Evolutionary conservation across 2,113 vertebrate genomes (phyloP).

Genomic region (Scolopax mira): DNA sequence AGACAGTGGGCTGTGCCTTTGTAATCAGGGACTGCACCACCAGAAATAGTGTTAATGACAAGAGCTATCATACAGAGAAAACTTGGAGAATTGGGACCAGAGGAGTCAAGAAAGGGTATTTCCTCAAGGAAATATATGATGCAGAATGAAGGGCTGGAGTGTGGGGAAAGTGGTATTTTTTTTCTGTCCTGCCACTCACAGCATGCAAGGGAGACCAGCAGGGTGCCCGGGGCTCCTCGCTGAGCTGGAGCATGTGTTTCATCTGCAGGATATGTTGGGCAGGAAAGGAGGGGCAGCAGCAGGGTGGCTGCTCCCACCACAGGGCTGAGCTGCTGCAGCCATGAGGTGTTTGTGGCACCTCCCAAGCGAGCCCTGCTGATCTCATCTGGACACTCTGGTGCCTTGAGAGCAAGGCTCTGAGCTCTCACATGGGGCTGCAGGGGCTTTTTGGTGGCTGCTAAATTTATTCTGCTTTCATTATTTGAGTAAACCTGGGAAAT

Average conservation of each 20-base stretch:
- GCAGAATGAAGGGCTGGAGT: neutral
- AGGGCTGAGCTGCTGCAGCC: neutral
- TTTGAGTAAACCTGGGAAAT: slow-evolving; percentile 74
- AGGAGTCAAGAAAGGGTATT: neutral
- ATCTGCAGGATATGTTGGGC: neutral
- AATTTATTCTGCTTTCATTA: slow-evolving; percentile 57
- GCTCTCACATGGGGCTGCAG: neutral
- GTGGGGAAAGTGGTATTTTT: neutral
- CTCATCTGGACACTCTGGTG: neutral
- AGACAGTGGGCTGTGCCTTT: neutral
- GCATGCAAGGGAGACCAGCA: neutral
- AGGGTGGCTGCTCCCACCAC: neutral
- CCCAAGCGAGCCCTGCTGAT: neutral
- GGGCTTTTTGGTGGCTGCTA: slow-evolving; percentile 70
- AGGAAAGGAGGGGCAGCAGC: neutral
- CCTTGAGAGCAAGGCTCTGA: neutral
- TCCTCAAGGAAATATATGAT: neutral
- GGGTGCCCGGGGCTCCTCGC: neutral
- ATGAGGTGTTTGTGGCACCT: neutral
- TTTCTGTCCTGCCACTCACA: neutral
- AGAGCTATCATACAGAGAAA: neutral
- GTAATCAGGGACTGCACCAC: neutral
- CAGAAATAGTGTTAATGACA: neutral
- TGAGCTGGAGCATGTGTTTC: neutral
- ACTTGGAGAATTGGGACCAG: neutral